phyloP scores from a whole-genome alignment of 2,797 vertebrate genomes.

The Brachymystax lenok region DNA sequence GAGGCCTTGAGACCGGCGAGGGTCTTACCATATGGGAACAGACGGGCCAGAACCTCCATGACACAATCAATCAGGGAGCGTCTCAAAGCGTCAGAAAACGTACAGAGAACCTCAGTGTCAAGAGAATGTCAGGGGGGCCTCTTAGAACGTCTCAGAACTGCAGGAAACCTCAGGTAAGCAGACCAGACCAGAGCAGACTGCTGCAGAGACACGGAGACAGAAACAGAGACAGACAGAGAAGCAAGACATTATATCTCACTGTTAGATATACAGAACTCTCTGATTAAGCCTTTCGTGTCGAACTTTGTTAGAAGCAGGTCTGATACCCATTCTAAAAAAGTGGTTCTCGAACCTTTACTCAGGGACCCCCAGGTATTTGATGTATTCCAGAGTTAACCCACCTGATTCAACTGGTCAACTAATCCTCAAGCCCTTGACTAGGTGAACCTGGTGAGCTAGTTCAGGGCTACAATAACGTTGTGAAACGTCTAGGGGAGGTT shows the following conservation, averaged over 20 bases:
- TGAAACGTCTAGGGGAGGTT: no score
- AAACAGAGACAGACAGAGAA: no score
- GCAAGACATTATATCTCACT: background rate
- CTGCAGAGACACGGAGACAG: background rate
- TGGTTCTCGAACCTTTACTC: background rate
- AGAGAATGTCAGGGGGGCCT: background rate
- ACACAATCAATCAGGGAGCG: background rate
- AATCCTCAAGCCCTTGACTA: no score
- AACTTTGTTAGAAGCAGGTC: background rate
- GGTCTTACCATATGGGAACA: constrained; percentile 41
- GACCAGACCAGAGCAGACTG: background rate
- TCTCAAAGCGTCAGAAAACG: background rate
- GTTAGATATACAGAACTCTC: background rate
- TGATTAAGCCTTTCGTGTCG: background rate
- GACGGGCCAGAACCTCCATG: constrained; percentile 30
- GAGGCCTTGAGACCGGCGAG: constrained; percentile 33
- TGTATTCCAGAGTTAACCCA: no score
- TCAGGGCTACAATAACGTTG: no score
- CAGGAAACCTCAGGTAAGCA: background rate
- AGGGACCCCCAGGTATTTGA: no score
- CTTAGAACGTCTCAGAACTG: no score
- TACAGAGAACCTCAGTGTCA: background rate
- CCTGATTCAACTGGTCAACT: no score
- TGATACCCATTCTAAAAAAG: background rate
- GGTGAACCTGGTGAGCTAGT: no score